Evolutionary conservation across 2,888 invertebrate genomes (phyloP).

Genomic region (Anthoptus insignis): DNA sequence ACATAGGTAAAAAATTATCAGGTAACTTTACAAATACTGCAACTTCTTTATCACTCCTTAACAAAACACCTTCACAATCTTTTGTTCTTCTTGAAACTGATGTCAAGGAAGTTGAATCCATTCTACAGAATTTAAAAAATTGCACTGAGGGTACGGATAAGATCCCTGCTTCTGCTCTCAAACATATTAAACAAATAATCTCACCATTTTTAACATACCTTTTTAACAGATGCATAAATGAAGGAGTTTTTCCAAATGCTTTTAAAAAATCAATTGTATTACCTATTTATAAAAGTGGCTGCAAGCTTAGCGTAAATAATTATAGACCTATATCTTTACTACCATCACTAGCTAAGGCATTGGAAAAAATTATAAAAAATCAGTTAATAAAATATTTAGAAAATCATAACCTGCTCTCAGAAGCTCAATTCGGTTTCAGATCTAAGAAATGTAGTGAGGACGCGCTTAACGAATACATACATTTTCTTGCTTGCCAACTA

Average conservation of each 20-base stretch:
- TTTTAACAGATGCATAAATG: too few species aligned
- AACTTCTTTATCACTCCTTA: too few species aligned
- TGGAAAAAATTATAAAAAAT: background rate
- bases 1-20: too few species aligned
- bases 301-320: background rate
- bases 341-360: background rate
- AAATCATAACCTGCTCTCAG: background rate
- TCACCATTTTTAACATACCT: too few species aligned
- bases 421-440: background rate
- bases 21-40: too few species aligned
- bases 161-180: too few species aligned
- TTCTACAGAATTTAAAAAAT: too few species aligned
- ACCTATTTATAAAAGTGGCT: background rate
- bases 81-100: too few species aligned
- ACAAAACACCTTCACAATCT: too few species aligned
- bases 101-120: too few species aligned
- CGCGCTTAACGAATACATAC: background rate
- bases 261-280: background rate
- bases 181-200: too few species aligned
- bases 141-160: too few species aligned
- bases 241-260: background rate
- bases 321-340: background rate
- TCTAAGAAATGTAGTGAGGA: background rate
- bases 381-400: background rate
- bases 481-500: background rate